A percentile compares a stretch with the other conserved stretches of the same genome.
phyloP scores from a whole-genome alignment of 2,888 invertebrate genomes.

The Leucophenga maculata region DNA sequence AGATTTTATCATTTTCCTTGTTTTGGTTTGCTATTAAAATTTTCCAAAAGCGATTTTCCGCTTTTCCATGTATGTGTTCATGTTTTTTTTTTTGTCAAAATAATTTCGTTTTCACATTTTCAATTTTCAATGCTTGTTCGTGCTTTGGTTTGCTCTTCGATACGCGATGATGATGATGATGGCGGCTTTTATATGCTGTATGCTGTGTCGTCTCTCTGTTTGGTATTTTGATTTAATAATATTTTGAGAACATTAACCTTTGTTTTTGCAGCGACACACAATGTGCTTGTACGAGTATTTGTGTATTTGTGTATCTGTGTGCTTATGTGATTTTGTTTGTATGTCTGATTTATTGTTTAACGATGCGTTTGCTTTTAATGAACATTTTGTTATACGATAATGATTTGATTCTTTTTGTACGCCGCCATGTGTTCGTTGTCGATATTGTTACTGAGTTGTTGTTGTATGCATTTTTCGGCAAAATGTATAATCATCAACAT shows the following conservation, averaged over 20 bases:
- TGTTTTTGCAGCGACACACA: neutral
- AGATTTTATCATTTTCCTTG: neutral
- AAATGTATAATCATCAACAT: constrained; percentile 8
- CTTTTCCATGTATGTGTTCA: neutral
- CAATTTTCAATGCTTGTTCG: no score
- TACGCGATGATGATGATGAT: neutral
- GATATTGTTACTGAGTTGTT: no score
- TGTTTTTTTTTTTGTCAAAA: no score
- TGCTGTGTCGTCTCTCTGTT: constrained; percentile 26
- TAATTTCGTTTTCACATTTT: no score
- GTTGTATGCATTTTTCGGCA: neutral
- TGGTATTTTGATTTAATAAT: constrained; percentile 30
- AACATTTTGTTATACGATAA: constrained; percentile 16
- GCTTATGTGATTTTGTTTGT: neutral
- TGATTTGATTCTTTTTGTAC: neutral
- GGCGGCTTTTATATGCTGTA: constrained; percentile 34
- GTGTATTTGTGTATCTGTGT: constrained; percentile 17
- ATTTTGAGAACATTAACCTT: constrained; percentile 41
- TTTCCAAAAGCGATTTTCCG: neutral
- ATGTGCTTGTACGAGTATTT: neutral
- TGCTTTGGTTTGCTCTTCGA: no score
- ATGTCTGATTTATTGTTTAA: constrained; percentile 21
- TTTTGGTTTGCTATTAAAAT: neutral
- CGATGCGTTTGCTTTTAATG: constrained; percentile 21
- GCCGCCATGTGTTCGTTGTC: no score